Base-by-base conservation (phyloP, 2,113 vertebrate genomes). In the Tetrax tetrax region DNA sequence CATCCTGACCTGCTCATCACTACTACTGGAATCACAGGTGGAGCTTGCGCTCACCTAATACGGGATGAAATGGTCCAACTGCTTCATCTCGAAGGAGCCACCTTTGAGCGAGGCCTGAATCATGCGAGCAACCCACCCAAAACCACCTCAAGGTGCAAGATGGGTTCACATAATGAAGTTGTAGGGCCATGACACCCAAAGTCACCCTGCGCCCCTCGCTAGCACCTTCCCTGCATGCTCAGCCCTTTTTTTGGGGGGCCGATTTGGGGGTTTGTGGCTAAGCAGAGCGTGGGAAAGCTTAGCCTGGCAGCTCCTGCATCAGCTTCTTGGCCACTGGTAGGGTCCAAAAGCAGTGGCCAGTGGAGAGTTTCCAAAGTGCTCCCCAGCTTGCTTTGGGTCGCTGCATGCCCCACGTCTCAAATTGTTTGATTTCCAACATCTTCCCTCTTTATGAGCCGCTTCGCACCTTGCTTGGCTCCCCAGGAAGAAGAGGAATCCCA, bases 151-250 rank as follows among this genome's bases (percentile, higher is more conserved):
- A 41, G 51, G 64, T 28, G 15, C 0, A 5, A 29, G 16, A 12
- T 1, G 33, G 29, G 13, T 8, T 50, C 38, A 27, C 54, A 25
- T 15, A 43, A 28, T 3, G 0, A 51, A 4, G 24, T 1, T 18
- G 12, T 1, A 6, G 61, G n/a, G 37, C 6, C 24, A 4, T 0
- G 0, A 19, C n/a, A 37, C 10, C 38, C 47, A 78, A 25, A 43
- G 27, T 2, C 28, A 35, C 37, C 33, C 50, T 1, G 0, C 1
- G 4, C 3, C 8, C n/a, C 10, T 6, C 1, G 0, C 7, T 63
- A 35, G 53, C 35, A 33, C 13, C 71, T 64, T 51, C 35, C 10
- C 38, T 33, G 47, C 0, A 0, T 48, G 19, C 38, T 69, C 80
- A 72, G 24, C 21, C 43, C 35, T 17, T 50, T 53, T 65, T 47